Base-by-base conservation (phyloP, 2,888 invertebrate species). In the Notocelia uddmanniana region DNA sequence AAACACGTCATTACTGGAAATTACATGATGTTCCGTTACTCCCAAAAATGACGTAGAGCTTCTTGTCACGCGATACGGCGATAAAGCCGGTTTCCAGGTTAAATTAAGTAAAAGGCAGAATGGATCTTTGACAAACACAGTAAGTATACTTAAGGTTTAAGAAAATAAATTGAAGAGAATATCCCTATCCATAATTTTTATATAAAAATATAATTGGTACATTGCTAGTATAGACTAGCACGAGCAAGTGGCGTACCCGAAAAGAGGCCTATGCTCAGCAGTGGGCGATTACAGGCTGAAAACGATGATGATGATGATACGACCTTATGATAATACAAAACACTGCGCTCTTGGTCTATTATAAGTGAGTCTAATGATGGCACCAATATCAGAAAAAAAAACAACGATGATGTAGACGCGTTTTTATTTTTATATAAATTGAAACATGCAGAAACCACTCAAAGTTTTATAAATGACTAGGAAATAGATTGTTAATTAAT, bases 1-100 rank as follows among this genome's bases (percentile, higher is more conserved):
- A 90, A 92, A 91, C 90, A 92, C 87, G 81, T 90, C 86, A 90
- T 91, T 92, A 91, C 85, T 87, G 83, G 87, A 89, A 90, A 91
- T 92, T 89, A 92, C 92, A 91, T 85, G 90, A 91, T 85, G 82
- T 87, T 84, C 85, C 85, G 89, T 90, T 90, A 89, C 83, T 85
- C 84, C 83, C 77, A 82, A 83, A 83, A 77, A 83, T 91, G 90
- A 93, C 87, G 80, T 83, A 93, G 81, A 81, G 85, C 75, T 78
- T 77, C 74, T 80, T 84, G 89, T 88, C 93, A 93, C 93, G 93
- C 93, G 85, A 93, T 88, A 77, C 78, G 73, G 77, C 88, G 83
- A 92, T 92, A 90, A 90, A 90, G 83, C 83, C 83, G 80, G 82
- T 81, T 64, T 85, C 80, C 74, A 78, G 78, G 78, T 80, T 76